Evolutionary conservation across 2,797 vertebrate genomes (phyloP).

Genomic region (Liasis olivaceus): DNA sequence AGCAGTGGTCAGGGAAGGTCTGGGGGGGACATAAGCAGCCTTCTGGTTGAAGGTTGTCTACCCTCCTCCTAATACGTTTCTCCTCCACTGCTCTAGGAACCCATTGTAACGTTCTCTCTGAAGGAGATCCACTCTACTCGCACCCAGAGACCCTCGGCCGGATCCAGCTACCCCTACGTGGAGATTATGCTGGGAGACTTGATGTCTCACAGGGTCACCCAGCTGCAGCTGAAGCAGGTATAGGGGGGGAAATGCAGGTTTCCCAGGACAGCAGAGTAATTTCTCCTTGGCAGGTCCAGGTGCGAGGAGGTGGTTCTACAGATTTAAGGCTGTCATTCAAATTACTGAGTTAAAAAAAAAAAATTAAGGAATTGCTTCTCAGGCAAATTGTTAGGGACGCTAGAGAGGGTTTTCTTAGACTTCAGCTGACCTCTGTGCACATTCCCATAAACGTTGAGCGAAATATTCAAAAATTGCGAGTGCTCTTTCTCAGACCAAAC

Average conservation of each 20-base stretch:
- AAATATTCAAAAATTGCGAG: neutral
- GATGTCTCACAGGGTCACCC: conserved; percentile 85
- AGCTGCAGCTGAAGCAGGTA: conserved; percentile 96
- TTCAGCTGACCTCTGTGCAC: neutral
- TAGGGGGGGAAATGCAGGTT: accelerated
- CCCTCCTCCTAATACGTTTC: neutral
- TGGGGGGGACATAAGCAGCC: neutral
- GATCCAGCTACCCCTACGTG: conserved; percentile 92
- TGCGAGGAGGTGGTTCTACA: neutral
- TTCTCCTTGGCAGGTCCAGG: no score
- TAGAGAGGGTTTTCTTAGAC: neutral
- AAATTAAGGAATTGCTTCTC: neutral
- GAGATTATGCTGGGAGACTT: conserved; percentile 90
- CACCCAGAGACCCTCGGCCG: conserved; percentile 87
- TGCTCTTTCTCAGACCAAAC: neutral
- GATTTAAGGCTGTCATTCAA: neutral
- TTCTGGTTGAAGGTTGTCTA: neutral
- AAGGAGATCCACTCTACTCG: conserved; percentile 93
- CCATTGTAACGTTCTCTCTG: conserved; percentile 85
- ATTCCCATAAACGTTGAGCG: neutral
- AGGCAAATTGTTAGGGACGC: no score
- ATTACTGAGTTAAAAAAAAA: neutral
- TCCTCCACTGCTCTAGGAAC: conserved; percentile 73
- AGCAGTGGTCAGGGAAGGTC: neutral
- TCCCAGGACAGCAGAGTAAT: neutral